Percentiles rank a stretch among this genome's conserved stretches.
These are phyloP conservation scores for Rutilus rutilus DNA, from an alignment of 2,113 vertebrate genomes.

Conservation along the genomic window DNA sequence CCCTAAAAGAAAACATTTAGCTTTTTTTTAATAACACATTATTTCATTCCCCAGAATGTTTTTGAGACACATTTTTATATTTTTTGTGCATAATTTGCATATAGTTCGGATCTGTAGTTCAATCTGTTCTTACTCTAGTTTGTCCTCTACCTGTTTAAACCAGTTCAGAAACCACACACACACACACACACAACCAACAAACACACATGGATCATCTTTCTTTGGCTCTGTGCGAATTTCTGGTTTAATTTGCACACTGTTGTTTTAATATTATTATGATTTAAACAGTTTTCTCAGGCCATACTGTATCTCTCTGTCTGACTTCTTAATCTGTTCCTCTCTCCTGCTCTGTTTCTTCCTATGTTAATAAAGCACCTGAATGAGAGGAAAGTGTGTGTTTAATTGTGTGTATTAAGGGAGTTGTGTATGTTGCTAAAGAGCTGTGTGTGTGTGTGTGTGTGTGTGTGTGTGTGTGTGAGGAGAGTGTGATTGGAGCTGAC, in stretches of 20 bases:
- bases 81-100: neutral
- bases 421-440: neutral
- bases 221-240: neutral
- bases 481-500: conserved; percentile 63
- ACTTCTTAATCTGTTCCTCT: neutral
- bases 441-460: conserved; percentile 1
- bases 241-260: neutral
- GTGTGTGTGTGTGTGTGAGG: conserved; percentile 62
- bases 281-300: neutral
- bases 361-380: conserved; percentile 9
- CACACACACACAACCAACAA: neutral
- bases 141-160: conserved; percentile 22
- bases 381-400: conserved; percentile 16
- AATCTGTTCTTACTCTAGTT: neutral
- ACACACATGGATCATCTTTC: neutral
- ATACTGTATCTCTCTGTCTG: neutral
- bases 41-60: too few species aligned
- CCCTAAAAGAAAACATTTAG: too few species aligned
- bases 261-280: neutral
- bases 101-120: neutral
- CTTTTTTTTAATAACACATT: too few species aligned
- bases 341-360: neutral
- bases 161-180: neutral
- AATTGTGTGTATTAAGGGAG: neutral
- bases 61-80: too few species aligned